A percentile compares a stretch with the other conserved stretches of the same genome.
Conservation (phyloP, 2,113 vertebrate species). For the Gymnocephalus cernua region DNA sequence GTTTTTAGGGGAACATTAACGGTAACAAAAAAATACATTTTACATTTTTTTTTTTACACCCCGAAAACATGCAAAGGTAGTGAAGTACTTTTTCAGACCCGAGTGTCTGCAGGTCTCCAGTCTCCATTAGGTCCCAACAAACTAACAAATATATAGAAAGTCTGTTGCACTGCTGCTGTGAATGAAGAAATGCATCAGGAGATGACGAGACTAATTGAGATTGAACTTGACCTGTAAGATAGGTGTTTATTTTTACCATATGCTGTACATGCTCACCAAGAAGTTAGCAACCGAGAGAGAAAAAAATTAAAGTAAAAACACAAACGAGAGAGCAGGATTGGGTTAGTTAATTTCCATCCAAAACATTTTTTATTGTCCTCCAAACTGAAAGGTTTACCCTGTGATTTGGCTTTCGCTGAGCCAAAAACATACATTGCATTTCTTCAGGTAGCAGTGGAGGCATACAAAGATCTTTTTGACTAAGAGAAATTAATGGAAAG, state of each 20-base stretch:
- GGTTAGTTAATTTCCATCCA: slow-evolving; percentile 81
- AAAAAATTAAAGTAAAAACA: slow-evolving; percentile 8
- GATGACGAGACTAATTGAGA: slow-evolving; percentile 44
- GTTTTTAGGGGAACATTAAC: too few species aligned
- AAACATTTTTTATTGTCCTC: slow-evolving; percentile 83
- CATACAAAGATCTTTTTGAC: slow-evolving; percentile 71
- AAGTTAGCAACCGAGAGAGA: slow-evolving; percentile 48
- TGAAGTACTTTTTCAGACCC: too few species aligned
- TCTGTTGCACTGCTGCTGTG: background rate
- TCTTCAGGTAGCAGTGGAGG: slow-evolving; percentile 79
- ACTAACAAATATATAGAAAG: too few species aligned
- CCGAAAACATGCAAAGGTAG: too few species aligned
- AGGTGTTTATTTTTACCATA: slow-evolving; percentile 60
- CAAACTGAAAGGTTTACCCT: slow-evolving; percentile 79
- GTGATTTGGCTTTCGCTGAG: slow-evolving; percentile 69
- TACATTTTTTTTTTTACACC: too few species aligned
- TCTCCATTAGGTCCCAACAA: too few species aligned
- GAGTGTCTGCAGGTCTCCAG: too few species aligned
- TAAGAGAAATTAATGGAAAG: slow-evolving; percentile 70
- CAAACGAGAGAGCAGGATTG: slow-evolving; percentile 64
- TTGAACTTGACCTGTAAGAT: slow-evolving; percentile 51
- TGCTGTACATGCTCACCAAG: slow-evolving; percentile 53
- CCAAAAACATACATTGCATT: slow-evolving; percentile 81
- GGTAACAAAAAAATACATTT: too few species aligned
- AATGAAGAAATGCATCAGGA: slow-evolving; percentile 18